These are phyloP conservation scores for Chanos chanos DNA, from an alignment of 2,797 vertebrate species.

Conservation along the genomic window DNA sequence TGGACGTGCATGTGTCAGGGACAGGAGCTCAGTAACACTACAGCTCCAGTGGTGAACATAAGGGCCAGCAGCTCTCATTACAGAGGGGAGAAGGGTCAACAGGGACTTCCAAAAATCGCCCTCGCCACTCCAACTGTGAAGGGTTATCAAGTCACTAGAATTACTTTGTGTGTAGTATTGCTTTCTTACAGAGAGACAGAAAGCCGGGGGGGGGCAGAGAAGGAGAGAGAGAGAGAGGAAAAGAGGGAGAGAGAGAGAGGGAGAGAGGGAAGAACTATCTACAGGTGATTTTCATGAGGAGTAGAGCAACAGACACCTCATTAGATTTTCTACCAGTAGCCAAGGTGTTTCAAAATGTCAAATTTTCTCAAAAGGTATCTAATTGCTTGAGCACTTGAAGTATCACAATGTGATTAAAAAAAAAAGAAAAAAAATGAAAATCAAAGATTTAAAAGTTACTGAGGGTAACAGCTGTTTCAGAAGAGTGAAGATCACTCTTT, in stretches of 20 bases:
- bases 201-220: no score
- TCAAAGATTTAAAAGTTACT: conserved; percentile 1
- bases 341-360: conserved; percentile 51
- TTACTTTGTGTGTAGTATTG: no score
- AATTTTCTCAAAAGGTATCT: conserved; percentile 45
- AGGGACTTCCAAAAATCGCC: conserved; percentile 21
- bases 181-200: no score
- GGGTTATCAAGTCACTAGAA: not conserved
- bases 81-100: conserved; percentile 1
- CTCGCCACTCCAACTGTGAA: not conserved
- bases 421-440: not conserved
- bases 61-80: conserved; percentile 17
- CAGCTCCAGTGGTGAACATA: not conserved
- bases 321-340: conserved; percentile 36
- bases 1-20: no score
- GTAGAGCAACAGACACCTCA: conserved; percentile 31
- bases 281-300: conserved; percentile 24
- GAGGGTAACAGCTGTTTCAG: conserved; percentile 8
- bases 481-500: conserved; percentile 1
- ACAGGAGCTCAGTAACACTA: not conserved
- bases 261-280: conserved; percentile 3
- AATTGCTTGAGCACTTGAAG: no score
- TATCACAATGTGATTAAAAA: conserved; percentile 30
- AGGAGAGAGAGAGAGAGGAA: not conserved
- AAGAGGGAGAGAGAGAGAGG: not conserved